Percentiles rank a stretch among this genome's conserved stretches.
Evolutionary conservation across 2,113 vertebrate genomes (phyloP).

Genomic region (Heterotilapia buettikoferi): DNA sequence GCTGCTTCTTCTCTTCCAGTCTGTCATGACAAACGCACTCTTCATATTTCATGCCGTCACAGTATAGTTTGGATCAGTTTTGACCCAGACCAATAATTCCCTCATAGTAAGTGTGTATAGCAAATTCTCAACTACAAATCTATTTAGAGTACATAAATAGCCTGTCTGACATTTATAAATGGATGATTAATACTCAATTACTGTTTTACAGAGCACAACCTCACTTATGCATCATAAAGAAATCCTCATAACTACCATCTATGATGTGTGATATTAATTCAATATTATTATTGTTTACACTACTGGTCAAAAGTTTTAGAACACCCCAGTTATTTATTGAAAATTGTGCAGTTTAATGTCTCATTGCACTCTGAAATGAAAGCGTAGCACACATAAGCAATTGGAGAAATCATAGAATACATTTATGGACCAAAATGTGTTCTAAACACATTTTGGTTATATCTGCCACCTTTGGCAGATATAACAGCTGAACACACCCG

Average conservation of each 20-base stretch:
- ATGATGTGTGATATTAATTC: neutral
- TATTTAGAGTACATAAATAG: neutral
- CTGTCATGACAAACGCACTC: neutral
- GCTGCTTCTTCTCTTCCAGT: neutral
- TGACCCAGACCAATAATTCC: neutral
- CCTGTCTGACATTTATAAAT: fast-evolving
- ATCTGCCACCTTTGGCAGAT: neutral
- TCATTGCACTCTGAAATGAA: neutral
- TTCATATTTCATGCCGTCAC: neutral
- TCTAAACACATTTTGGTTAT: neutral
- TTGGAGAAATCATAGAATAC: neutral
- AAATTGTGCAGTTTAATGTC: neutral
- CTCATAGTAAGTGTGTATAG: neutral
- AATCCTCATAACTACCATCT: neutral
- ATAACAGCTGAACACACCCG: neutral
- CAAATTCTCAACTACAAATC: neutral
- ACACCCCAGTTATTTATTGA: neutral
- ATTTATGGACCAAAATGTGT: neutral
- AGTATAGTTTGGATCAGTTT: neutral
- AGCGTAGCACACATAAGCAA: neutral
- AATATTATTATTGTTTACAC: neutral
- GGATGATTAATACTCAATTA: neutral
- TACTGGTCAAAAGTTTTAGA: neutral
- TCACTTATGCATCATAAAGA: neutral
- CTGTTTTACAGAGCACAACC: neutral